These are phyloP conservation scores for Nebria salina DNA, from an alignment of 2,888 invertebrate genomes.

Conservation along the genomic window DNA sequence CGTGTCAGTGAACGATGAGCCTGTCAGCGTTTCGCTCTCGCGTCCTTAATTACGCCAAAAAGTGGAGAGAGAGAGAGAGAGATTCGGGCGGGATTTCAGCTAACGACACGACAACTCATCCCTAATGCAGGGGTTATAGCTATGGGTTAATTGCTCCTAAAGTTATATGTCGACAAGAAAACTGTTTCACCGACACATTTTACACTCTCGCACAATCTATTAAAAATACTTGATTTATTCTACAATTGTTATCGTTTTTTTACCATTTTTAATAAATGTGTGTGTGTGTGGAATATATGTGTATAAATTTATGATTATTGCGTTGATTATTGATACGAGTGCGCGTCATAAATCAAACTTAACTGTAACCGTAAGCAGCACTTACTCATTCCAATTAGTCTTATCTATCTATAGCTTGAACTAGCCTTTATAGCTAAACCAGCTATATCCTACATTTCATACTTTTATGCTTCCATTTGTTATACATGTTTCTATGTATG, in stretches of 20 bases:
- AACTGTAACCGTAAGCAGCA: slow-evolving; percentile 35
- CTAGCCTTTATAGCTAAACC: background rate
- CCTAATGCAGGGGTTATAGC: background rate
- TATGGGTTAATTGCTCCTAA: background rate
- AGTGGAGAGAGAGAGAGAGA: background rate
- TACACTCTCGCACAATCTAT: too few species aligned
- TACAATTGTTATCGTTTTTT: too few species aligned
- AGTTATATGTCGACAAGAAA: background rate
- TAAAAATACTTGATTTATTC: too few species aligned
- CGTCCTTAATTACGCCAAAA: slow-evolving; percentile 43
- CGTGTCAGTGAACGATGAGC: slow-evolving; percentile 31
- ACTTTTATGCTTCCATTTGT: background rate
- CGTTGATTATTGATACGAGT: slow-evolving; percentile 36
- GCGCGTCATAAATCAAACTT: slow-evolving; percentile 38
- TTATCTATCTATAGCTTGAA: slow-evolving; percentile 24
- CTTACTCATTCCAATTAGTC: slow-evolving; percentile 43
- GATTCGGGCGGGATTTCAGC: background rate
- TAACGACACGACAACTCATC: background rate
- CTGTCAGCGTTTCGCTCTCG: slow-evolving; percentile 21
- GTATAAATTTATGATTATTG: slow-evolving; percentile 39
- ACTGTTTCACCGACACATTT: background rate
- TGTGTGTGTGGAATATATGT: background rate
- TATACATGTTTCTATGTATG: background rate
- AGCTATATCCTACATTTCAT: background rate
- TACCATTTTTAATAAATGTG: too few species aligned